Evolutionary conservation across 2,888 invertebrate species (phyloP).

Genomic region (Cabera pusaria): DNA sequence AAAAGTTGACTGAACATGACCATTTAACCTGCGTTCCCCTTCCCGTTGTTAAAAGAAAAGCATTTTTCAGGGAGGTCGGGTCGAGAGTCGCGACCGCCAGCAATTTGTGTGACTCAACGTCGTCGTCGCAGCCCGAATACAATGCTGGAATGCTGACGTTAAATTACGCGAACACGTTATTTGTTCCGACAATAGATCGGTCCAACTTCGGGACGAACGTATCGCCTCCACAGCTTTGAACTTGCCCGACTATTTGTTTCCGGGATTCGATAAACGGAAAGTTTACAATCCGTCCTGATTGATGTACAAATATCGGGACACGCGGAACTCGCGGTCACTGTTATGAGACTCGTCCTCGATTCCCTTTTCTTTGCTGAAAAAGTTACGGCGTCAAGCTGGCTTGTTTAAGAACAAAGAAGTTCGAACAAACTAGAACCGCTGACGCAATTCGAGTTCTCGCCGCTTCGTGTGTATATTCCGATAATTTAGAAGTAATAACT

Average conservation of each 20-base stretch:
- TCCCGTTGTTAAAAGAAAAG: conserved; percentile 57
- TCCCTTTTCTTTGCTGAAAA: conserved; percentile 46
- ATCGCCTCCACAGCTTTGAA: conserved; percentile 22
- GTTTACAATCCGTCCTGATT: conserved; percentile 26
- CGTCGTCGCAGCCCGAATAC: conserved; percentile 48
- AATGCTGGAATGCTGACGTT: conserved; percentile 55
- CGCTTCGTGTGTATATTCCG: conserved; percentile 29
- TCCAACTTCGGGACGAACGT: conserved; percentile 38
- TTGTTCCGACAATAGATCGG: conserved; percentile 53
- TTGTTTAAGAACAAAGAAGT: conserved; percentile 54
- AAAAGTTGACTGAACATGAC: conserved; percentile 61
- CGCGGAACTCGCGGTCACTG: conserved; percentile 10
- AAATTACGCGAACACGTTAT: conserved; percentile 62
- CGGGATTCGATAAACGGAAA: conserved; percentile 23
- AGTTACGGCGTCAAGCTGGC: conserved; percentile 41
- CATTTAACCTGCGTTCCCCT: conserved; percentile 59
- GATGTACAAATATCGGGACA: conserved; percentile 15
- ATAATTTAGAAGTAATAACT: conserved; percentile 27
- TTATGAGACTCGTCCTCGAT: conserved; percentile 29
- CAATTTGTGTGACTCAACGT: conserved; percentile 65
- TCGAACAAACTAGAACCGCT: conserved; percentile 55
- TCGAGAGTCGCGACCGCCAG: conserved; percentile 41
- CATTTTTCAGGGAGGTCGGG: conserved; percentile 57
- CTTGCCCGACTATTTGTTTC: conserved; percentile 23
- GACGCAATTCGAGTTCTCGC: conserved; percentile 53